Evolutionary conservation across 2,888 invertebrate species (phyloP).

Genomic region (Drosophila nigricruria): DNA sequence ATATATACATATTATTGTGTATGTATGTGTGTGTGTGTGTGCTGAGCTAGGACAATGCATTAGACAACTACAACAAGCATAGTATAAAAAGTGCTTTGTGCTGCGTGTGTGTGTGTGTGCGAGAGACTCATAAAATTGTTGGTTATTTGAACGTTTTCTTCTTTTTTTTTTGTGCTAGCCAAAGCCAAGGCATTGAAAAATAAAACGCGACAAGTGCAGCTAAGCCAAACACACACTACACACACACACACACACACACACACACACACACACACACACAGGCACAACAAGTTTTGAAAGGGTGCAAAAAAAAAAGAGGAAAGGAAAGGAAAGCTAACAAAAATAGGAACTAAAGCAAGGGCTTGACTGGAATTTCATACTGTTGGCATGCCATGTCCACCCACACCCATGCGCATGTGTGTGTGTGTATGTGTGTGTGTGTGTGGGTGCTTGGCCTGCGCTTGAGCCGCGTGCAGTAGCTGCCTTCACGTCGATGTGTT

Average conservation of each 20-base stretch:
- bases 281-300: slow-evolving; percentile 33
- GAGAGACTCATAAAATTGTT: slow-evolving; percentile 79
- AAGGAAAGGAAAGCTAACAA: slow-evolving; percentile 30
- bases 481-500: slow-evolving; percentile 66
- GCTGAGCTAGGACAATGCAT: slow-evolving; percentile 5
- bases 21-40: background rate
- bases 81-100: slow-evolving; percentile 40
- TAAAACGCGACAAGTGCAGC: slow-evolving; percentile 69
- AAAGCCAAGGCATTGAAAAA: slow-evolving; percentile 73
- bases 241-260: slow-evolving; percentile 16
- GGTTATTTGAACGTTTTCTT: slow-evolving; percentile 77
- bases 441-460: slow-evolving; percentile 55
- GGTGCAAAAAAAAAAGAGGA: slow-evolving; percentile 43
- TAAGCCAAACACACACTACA: slow-evolving; percentile 45
- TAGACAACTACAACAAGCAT: slow-evolving; percentile 16
- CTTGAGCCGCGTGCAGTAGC: slow-evolving; percentile 35
- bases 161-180: slow-evolving; percentile 60
- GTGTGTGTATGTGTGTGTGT: slow-evolving; percentile 18
- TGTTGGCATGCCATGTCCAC: slow-evolving; percentile 63
- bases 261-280: slow-evolving; percentile 14
- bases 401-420: slow-evolving; percentile 18
- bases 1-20: background rate
- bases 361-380: slow-evolving; percentile 80
- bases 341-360: slow-evolving; percentile 73
- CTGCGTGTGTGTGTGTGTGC: slow-evolving; percentile 41